These are phyloP conservation scores for Musca domestica DNA, from an alignment of 1,140 invertebrate species.

Conservation along the genomic window DNA sequence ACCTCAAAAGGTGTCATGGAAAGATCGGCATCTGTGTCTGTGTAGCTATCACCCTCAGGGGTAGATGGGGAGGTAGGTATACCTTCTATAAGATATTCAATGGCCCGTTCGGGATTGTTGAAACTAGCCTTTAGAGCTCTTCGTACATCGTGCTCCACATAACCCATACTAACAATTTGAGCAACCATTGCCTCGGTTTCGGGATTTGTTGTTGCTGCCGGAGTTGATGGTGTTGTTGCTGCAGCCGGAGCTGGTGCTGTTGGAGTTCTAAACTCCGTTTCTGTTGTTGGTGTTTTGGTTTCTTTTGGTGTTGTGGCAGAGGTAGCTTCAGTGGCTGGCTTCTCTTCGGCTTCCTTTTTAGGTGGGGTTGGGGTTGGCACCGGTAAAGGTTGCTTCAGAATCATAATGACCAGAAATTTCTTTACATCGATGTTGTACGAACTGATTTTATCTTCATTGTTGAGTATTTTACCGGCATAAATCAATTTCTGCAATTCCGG, in stretches of 20 bases:
- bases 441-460: constrained; percentile 77
- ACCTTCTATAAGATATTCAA: constrained; percentile 37
- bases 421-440: constrained; percentile 94
- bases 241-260: constrained; percentile 10
- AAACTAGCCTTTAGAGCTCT: constrained; percentile 29
- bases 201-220: neutral
- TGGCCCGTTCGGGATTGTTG: constrained; percentile 40
- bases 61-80: constrained; percentile 17
- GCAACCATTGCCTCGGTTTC: constrained; percentile 25
- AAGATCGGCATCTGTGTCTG: constrained; percentile 6
- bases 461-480: constrained; percentile 79
- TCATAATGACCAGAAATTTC: constrained; percentile 95
- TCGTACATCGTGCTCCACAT: constrained; percentile 33
- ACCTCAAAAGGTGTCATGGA: constrained; percentile 24
- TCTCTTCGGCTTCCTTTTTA: neutral
- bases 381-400: constrained; percentile 24
- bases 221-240: constrained; percentile 8
- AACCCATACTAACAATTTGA: constrained; percentile 38
- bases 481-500: constrained; percentile 28
- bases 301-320: neutral
- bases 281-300: neutral
- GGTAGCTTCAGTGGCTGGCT: too few species aligned
- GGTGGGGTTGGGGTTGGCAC: constrained; percentile 1
- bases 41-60: constrained; percentile 13
- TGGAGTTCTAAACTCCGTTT: neutral